These are phyloP conservation scores for Myodes glareolus DNA, from an alignment of 2,113 vertebrate genomes.

Conservation along the genomic window DNA sequence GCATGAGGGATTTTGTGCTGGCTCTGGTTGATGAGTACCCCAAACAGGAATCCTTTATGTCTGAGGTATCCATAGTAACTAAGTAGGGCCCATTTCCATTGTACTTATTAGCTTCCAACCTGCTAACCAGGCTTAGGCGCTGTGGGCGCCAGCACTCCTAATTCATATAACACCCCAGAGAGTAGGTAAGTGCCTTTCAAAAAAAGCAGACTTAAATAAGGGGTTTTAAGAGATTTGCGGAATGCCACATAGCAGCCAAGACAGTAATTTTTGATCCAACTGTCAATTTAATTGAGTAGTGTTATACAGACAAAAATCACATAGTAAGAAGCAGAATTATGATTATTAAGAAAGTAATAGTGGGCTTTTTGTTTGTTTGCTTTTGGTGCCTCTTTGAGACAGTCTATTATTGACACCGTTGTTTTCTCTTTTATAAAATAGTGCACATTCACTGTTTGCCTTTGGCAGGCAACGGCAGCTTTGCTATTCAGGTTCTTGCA, in stretches of 20 bases:
- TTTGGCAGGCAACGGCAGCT: background rate
- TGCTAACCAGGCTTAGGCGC: constrained; percentile 49
- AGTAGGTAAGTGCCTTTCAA: constrained; percentile 57
- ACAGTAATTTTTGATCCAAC: constrained; percentile 41
- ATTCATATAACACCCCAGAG: constrained; percentile 35
- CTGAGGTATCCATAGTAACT: constrained; percentile 63
- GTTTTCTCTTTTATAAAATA: background rate
- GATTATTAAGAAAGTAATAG: constrained; percentile 34
- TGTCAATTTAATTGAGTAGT: constrained; percentile 29
- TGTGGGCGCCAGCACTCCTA: constrained; percentile 41
- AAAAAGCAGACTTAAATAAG: constrained; percentile 45
- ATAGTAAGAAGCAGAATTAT: constrained; percentile 27
- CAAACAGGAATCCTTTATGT: constrained; percentile 53
- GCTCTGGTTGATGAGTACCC: constrained; percentile 53
- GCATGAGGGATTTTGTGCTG: constrained; percentile 39
- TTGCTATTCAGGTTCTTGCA: background rate
- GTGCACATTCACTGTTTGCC: background rate
- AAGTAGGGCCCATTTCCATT: constrained; percentile 44
- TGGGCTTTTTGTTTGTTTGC: background rate
- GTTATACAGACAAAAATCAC: constrained; percentile 40
- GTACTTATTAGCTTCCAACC: constrained; percentile 53
- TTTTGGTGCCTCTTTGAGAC: background rate
- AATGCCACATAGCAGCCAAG: constrained; percentile 41
- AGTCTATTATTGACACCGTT: background rate
- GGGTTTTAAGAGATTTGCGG: constrained; percentile 59